Percentiles rank a stretch among this genome's conserved stretches.
phyloP scores from a whole-genome alignment of 1,140 invertebrate species.

The Aethina tumida region DNA sequence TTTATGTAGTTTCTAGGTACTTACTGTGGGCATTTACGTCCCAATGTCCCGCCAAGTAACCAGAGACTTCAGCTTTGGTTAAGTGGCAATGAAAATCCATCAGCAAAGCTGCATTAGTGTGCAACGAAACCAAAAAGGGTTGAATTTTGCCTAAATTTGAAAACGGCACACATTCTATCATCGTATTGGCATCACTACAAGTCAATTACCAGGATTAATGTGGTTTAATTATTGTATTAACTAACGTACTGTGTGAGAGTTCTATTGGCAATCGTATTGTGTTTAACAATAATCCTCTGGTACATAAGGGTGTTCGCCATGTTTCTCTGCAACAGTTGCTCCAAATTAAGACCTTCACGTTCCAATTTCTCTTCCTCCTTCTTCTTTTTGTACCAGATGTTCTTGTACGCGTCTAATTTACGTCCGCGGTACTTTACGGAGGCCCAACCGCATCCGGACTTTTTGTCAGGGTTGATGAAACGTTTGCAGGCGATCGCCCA shows the following conservation, averaged over 20 bases:
- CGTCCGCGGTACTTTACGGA: slow-evolving; percentile 73
- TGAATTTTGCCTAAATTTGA: slow-evolving; percentile 80
- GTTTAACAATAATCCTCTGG: slow-evolving; percentile 54
- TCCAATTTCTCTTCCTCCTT: slow-evolving; percentile 39
- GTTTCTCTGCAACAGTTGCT: slow-evolving; percentile 33
- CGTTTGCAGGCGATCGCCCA: slow-evolving; percentile 88
- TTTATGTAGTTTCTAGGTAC: slow-evolving; percentile 26
- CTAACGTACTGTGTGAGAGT: slow-evolving; percentile 57
- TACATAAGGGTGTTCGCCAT: slow-evolving; percentile 36
- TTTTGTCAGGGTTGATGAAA: slow-evolving; percentile 83
- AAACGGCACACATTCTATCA: slow-evolving; percentile 82
- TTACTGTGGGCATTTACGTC: slow-evolving; percentile 88
- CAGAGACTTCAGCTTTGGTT: slow-evolving; percentile 84
- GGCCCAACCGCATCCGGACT: slow-evolving; percentile 86
- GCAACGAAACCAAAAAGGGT: slow-evolving; percentile 81
- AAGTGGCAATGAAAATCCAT: slow-evolving; percentile 92
- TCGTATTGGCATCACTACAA: slow-evolving; percentile 73
- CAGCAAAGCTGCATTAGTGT: slow-evolving; percentile 76
- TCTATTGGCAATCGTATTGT: slow-evolving; percentile 57
- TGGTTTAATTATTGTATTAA: slow-evolving; percentile 6
- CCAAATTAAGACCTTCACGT: slow-evolving; percentile 35
- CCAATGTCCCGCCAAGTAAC: slow-evolving; percentile 90
- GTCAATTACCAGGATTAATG: slow-evolving; percentile 10
- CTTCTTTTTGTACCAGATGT: slow-evolving; percentile 68
- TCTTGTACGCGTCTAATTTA: slow-evolving; percentile 80